Evolutionary conservation across 1,140 invertebrate genomes (phyloP), one percentile per base, ranked within the genome.

Genomic region (Teleopsis dalmanni): DNA sequence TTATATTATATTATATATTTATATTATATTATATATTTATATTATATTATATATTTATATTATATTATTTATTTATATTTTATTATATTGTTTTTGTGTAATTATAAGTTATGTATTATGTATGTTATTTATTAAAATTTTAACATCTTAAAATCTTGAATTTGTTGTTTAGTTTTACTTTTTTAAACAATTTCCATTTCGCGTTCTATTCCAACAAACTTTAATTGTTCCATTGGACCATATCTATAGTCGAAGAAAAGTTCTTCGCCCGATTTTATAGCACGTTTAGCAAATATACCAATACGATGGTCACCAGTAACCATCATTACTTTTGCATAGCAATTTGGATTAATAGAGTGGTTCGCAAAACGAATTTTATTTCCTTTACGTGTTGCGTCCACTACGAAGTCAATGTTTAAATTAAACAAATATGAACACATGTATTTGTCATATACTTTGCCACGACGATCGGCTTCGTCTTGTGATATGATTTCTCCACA

Each of bases 351-450:
- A 53, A 98, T 92, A 6, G 95, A 98, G 76, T 99, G 96, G 77
- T 99, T 99, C 26, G 96, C 96, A 75, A 99, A 99, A 31, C 97
- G 81, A 53, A 99, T 99, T 76, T 99, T 98, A 75, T 99, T 99
- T 31, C 97, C 97, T 72, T 99, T 98, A 18, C 95, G 77, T 1
- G 95, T 98, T 9, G 97, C 96, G 75, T 99, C 97, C 43, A 99
- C 95, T 9, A 98, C 95, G 76, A 94, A 98, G 74, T 98, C 93
- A 70, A 96, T 95, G 65, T 99, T 99, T 9, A 99, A 79, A 78
- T 99, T 98, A 70, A 99, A 99, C 4, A 99, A 80, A 73, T 98
- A 99, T 58, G 93, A 98, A 74, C 94, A 98, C 91, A 96, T 97
- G 61, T 98, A 96, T 74, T 98, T 98, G 73, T 99, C 97, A 71